These are phyloP conservation scores for Andrena minutula DNA, from an alignment of 2,888 invertebrate species.

Conservation along the genomic window DNA sequence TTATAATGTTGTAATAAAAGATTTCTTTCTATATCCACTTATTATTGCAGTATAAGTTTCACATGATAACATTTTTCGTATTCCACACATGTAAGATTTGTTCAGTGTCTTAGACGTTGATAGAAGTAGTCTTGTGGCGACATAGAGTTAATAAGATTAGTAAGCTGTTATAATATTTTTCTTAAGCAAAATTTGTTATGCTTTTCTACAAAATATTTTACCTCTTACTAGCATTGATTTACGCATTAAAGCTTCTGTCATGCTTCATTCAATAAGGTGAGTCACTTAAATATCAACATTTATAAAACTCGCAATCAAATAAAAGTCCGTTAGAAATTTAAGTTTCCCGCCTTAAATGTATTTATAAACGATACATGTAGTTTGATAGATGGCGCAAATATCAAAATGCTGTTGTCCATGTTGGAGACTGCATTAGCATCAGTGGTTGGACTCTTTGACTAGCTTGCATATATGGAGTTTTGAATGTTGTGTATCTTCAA, in stretches of 20 bases:
- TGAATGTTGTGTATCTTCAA: neutral
- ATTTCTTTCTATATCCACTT: slow-evolving; percentile 74
- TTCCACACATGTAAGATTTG: neutral
- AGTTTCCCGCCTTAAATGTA: slow-evolving; percentile 7
- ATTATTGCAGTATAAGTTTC: neutral
- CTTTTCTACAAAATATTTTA: neutral
- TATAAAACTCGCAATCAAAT: neutral
- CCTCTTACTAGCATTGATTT: neutral
- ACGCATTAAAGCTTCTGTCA: neutral
- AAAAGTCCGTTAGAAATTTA: neutral
- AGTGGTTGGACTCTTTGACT: neutral
- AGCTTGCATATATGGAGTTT: neutral
- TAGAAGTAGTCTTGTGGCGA: neutral
- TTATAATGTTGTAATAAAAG: slow-evolving; percentile 84
- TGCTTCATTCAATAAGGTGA: neutral
- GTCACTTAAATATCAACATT: neutral
- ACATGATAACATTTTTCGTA: neutral
- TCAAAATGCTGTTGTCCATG: neutral
- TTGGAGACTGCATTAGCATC: neutral
- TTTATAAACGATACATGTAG: neutral
- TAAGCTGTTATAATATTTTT: neutral
- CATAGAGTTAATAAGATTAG: neutral
- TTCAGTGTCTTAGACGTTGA: neutral
- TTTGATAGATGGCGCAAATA: slow-evolving; percentile 19
- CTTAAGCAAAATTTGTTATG: neutral